Conservation (phyloP, 2,113 vertebrate genomes). For the Sinocyclocheilus grahami region DNA sequence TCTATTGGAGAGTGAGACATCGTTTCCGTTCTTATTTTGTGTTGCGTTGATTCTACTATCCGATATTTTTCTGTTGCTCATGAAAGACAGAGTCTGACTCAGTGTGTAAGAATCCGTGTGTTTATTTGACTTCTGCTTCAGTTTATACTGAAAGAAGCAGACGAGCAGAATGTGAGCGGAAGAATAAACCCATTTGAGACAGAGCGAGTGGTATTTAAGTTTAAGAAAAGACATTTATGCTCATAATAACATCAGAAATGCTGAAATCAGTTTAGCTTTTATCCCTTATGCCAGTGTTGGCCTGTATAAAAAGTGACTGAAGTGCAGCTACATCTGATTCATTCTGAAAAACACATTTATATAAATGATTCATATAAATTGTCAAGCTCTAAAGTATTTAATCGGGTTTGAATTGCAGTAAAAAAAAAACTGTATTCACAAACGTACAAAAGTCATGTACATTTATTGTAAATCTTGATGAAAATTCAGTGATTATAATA, state of each 20-base stretch:
- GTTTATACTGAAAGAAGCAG: neutral
- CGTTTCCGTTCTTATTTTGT: conserved; percentile 50
- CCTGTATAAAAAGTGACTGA: neutral
- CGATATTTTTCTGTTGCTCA: neutral
- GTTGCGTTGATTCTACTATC: conserved; percentile 4
- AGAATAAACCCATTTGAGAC: neutral
- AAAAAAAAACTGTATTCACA: too few species aligned
- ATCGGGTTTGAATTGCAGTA: too few species aligned
- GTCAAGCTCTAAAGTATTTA: too few species aligned
- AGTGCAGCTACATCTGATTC: neutral
- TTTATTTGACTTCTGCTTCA: conserved; percentile 19
- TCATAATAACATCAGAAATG: neutral
- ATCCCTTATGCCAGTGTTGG: neutral
- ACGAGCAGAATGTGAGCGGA: neutral
- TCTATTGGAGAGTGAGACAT: conserved; percentile 47
- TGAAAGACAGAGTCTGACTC: conserved; percentile 26
- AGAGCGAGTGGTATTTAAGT: neutral
- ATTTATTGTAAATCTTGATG: too few species aligned
- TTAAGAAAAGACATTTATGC: too few species aligned
- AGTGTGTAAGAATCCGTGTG: neutral
- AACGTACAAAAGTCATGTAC: too few species aligned
- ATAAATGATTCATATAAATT: too few species aligned
- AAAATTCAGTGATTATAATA: too few species aligned
- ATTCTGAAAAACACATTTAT: neutral
- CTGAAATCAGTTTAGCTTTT: neutral